These are phyloP conservation scores for Vanessa atalanta DNA, from an alignment of 1,140 invertebrate species.

Conservation along the genomic window DNA sequence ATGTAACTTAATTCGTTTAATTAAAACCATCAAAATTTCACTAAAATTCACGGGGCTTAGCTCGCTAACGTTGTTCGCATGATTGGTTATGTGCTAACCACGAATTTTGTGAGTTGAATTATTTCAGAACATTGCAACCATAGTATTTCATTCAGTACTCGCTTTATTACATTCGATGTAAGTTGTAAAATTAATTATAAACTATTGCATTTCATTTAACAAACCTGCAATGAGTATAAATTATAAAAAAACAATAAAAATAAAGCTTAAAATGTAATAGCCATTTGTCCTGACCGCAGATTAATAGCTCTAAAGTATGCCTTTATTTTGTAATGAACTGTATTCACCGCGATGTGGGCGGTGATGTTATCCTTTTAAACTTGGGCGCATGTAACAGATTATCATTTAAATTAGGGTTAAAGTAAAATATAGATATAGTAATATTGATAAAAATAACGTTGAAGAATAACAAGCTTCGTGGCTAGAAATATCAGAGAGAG, in stretches of 20 bases:
- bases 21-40: conserved; percentile 17
- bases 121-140: conserved; percentile 22
- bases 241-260: neutral
- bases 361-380: conserved; percentile 14
- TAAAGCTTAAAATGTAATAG: conserved; percentile 16
- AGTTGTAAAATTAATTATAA: neutral
- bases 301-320: conserved; percentile 34
- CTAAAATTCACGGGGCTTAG: conserved; percentile 31
- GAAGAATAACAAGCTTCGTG: too few species aligned
- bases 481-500: too few species aligned
- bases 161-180: neutral
- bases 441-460: too few species aligned
- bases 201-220: neutral
- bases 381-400: neutral
- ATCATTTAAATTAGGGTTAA: too few species aligned
- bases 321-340: conserved; percentile 36
- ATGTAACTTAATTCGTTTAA: conserved; percentile 12
- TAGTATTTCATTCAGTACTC: conserved; percentile 7
- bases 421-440: too few species aligned
- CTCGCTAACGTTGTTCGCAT: conserved; percentile 29
- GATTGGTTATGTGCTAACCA: conserved; percentile 34
- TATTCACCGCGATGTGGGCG: conserved; percentile 29
- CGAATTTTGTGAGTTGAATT: conserved; percentile 35
- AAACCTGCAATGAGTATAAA: neutral
- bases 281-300: conserved; percentile 16